Conservation (phyloP, 2,888 invertebrate species). For the Caenorhabditis wallacei region DNA sequence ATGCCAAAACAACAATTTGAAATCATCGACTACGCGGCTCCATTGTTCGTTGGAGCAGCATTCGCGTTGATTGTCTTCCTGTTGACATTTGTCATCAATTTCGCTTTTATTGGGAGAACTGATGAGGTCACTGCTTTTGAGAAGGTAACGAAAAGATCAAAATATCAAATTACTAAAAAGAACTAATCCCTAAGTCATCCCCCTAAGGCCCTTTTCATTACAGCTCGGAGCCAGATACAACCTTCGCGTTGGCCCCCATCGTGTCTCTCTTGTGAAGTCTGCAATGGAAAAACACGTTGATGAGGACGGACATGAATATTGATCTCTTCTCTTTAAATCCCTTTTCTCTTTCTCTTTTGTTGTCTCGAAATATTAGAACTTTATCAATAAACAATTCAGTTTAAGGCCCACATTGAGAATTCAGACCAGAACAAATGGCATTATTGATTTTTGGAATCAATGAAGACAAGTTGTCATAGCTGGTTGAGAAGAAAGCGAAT, state of each 20-base stretch:
- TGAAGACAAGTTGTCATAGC: slow-evolving; percentile 59
- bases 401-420: slow-evolving; percentile 63
- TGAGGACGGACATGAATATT: slow-evolving; percentile 62
- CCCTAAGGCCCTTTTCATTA: background rate
- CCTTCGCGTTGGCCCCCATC: slow-evolving; percentile 69
- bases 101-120: slow-evolving; percentile 59
- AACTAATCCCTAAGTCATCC: too few relatives aligned
- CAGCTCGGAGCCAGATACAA: slow-evolving; percentile 71
- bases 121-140: slow-evolving; percentile 74
- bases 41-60: slow-evolving; percentile 60
- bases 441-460: slow-evolving; percentile 64
- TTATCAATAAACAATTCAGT: slow-evolving; percentile 9
- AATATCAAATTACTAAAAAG: too few relatives aligned
- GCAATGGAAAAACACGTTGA: slow-evolving; percentile 59
- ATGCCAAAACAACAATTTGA: slow-evolving; percentile 70
- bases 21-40: slow-evolving; percentile 60
- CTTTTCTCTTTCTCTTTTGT: background rate
- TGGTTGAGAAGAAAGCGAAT: slow-evolving; percentile 68
- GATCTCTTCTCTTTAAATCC: background rate
- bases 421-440: slow-evolving; percentile 66
- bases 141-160: slow-evolving; percentile 55
- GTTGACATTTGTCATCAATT: slow-evolving; percentile 69
- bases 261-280: slow-evolving; percentile 68
- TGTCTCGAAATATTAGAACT: background rate
- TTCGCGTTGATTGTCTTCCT: slow-evolving; percentile 64